These are phyloP conservation scores for Lordiphosa clarofinis DNA, from an alignment of 1,140 invertebrate species.

Conservation along the genomic window DNA sequence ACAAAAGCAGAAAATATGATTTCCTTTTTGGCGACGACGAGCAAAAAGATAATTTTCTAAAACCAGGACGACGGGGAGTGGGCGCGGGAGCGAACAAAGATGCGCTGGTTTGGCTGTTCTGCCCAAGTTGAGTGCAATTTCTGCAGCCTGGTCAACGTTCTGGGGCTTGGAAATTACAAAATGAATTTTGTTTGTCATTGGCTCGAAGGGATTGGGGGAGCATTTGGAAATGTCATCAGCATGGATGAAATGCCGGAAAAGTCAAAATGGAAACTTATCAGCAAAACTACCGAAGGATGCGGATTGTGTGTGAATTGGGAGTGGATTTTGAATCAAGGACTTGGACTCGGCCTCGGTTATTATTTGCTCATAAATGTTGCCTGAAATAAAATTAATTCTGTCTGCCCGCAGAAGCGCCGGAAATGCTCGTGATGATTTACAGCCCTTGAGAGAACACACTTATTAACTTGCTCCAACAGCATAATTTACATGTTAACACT, in stretches of 20 bases:
- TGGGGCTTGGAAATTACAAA: conserved; percentile 70
- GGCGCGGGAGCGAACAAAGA: conserved; percentile 25
- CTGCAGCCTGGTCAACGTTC: conserved; percentile 69
- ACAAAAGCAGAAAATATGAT: conserved; percentile 80
- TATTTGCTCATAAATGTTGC: conserved; percentile 44
- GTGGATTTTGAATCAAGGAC: conserved; percentile 37
- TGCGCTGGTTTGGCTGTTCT: conserved; percentile 23
- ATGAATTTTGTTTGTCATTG: conserved; percentile 66
- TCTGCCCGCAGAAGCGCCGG: conserved; percentile 15
- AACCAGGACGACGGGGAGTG: conserved; percentile 39
- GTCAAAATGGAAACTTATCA: conserved; percentile 77
- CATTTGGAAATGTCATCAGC: conserved; percentile 73
- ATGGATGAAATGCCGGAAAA: conserved; percentile 77
- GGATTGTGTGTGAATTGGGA: conserved; percentile 25
- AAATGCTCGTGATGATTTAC: conserved; percentile 61
- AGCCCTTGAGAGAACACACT: conserved; percentile 53
- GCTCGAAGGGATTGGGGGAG: not conserved
- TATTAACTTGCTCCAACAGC: conserved; percentile 67
- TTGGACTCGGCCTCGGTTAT: conserved; percentile 17
- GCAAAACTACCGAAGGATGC: conserved; percentile 70
- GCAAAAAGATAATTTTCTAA: conserved; percentile 79
- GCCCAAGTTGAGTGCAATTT: conserved; percentile 66
- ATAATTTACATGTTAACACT: conserved; percentile 80
- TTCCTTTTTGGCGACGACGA: conserved; percentile 79
- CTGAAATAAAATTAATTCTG: conserved; percentile 53